These are phyloP conservation scores for Nomada fucata DNA, from an alignment of 2,888 invertebrate species.

Conservation along the genomic window DNA sequence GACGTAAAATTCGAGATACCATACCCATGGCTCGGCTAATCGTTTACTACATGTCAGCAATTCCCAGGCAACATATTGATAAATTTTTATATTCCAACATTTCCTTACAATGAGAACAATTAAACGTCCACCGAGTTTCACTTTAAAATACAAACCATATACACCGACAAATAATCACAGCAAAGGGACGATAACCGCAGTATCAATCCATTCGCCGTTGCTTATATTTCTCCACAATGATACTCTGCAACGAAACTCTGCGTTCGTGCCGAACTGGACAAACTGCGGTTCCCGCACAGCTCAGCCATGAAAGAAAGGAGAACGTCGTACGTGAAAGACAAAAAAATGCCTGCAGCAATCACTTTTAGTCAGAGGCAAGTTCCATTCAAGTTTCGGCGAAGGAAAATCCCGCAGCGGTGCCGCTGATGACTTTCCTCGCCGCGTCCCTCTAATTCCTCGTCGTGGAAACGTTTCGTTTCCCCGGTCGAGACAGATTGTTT, in stretches of 20 bases:
- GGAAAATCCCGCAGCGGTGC: background rate
- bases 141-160: background rate
- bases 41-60: background rate
- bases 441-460: background rate
- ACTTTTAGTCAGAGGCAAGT: background rate
- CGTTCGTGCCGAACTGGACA: background rate
- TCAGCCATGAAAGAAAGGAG: background rate
- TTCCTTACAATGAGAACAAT: too few species aligned
- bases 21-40: background rate
- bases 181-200: too few species aligned
- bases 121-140: background rate
- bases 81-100: too few species aligned
- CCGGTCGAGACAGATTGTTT: background rate
- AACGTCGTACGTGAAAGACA: background rate
- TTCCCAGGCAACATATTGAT: too few species aligned
- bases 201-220: too few species aligned
- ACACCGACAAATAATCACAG: too few species aligned
- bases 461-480: background rate
- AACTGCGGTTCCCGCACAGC: background rate
- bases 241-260: too few species aligned
- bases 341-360: background rate
- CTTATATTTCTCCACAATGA: too few species aligned
- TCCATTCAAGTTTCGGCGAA: background rate
- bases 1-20: constrained; percentile 3
- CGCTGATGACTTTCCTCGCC: background rate